Base-by-base conservation (phyloP, 2,888 invertebrate species). In the Drosophila recens region DNA sequence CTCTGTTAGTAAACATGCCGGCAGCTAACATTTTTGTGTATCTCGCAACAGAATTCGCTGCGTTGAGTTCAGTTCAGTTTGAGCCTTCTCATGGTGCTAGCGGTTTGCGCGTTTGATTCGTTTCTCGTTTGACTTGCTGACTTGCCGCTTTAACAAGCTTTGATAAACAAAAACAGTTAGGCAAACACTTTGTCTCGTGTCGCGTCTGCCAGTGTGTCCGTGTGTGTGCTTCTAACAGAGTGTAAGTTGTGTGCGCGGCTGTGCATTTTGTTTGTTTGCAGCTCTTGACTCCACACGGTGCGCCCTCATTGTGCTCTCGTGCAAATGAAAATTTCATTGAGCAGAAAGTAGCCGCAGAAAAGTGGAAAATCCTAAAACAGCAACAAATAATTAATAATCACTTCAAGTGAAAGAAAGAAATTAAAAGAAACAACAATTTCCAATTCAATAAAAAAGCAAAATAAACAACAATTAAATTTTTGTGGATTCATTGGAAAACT, bases 271-370 rank as follows among this genome's bases (percentile, higher is more conserved):
- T 66, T 73, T 68, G 54, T 64, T 62, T 5, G 69, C 20, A 20
- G 20, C 51, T 51, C 20, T n/a, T 57, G 45, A 58, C 56, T 72
- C 56, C 79, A 79, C 71, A 70, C 75, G 68, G 76, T 87, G 75
- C 89, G 85, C 89, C 86, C 86, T 89, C 86, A 89, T 86, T 86
- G 86, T 86, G 86, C 86, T 89, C 86, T 86, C 82, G 86, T 89
- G 86, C 89, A 86, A 82, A 86, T 86, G 86, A 86, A 86, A 86
- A 85, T 86, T 82, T 89, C 86, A 86, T 86, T 89, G 89, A 86
- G 89, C 89, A 71, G 87, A 89, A 89, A 86, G 80, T 82, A 75
- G 75, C 75, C 78, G 74, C 79, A 82, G 82, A 87, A 83, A 87
- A 87, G 90, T 87, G 88, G 86, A 80, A 84, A 89, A 89, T 78